Evolutionary conservation across 2,797 vertebrate species (phyloP).

Genomic region (Esox masquinongy): DNA sequence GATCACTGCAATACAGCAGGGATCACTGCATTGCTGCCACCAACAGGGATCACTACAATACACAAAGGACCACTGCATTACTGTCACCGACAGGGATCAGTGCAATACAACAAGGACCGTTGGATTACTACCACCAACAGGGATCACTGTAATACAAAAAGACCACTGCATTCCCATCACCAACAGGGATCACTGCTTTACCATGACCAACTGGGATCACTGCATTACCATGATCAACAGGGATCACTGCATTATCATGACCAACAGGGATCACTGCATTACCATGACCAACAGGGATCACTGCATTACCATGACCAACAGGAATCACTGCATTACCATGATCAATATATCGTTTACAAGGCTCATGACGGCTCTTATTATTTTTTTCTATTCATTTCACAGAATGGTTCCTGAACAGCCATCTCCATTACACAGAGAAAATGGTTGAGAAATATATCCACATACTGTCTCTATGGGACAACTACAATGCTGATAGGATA

Average conservation of each 20-base stretch:
- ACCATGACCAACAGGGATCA: conserved; percentile 43
- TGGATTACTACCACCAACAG: no score
- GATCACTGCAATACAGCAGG: no score
- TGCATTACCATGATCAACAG: neutral
- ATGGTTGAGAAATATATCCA: no score
- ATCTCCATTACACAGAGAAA: conserved; percentile 72
- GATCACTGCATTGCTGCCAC: no score
- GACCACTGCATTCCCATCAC: no score
- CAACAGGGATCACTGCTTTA: conserved; percentile 34
- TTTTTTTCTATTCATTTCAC: conserved; percentile 58
- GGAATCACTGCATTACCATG: conserved; percentile 61
- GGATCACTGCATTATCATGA: conserved; percentile 63
- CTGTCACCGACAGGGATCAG: conserved; percentile 49
- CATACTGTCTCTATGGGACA: conserved; percentile 10
- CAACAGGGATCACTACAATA: no score
- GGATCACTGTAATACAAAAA: no score
- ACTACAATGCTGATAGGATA: no score
- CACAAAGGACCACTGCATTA: conserved; percentile 54
- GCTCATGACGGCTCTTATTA: no score
- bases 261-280: conserved; percentile 35
- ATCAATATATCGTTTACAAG: conserved; percentile 16
- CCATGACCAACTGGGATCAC: no score
- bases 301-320: conserved; percentile 57
- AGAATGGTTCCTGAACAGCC: conserved; percentile 50
- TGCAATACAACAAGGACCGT: conserved; percentile 45